Percentiles rank a stretch among this genome's conserved stretches.
phyloP scores from a whole-genome alignment of 2,888 invertebrate species.

The Boloria selene region DNA sequence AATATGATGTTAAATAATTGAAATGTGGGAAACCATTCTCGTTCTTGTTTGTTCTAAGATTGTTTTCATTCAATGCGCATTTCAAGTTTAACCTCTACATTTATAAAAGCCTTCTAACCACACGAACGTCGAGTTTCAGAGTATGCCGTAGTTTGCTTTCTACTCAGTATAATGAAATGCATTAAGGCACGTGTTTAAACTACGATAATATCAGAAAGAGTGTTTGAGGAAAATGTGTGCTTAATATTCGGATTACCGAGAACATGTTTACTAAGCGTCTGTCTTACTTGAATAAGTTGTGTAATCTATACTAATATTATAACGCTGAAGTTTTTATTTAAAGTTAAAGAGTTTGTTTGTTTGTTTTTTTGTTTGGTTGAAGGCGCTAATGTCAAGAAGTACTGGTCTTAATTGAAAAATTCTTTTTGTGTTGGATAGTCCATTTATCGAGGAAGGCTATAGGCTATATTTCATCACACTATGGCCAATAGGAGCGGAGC shows the following conservation, averaged over 20 bases:
- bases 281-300: too few relatives aligned
- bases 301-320: too few relatives aligned
- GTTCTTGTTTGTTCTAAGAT: conserved; percentile 20
- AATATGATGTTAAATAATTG: conserved; percentile 7
- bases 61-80: conserved; percentile 21
- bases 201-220: conserved; percentile 15
- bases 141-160: conserved; percentile 26
- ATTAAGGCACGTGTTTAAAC: conserved; percentile 19
- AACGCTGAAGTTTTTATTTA: too few relatives aligned
- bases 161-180: conserved; percentile 33
- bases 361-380: too few relatives aligned
- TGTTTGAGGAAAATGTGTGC: conserved; percentile 15
- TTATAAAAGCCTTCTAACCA: conserved; percentile 26
- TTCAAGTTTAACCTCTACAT: conserved; percentile 23
- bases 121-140: conserved; percentile 22
- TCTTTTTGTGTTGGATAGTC: too few relatives aligned
- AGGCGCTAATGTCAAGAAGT: too few relatives aligned
- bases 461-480: too few relatives aligned
- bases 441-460: too few relatives aligned
- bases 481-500: too few relatives aligned
- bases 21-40: conserved; percentile 8
- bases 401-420: too few relatives aligned
- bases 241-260: conserved; percentile 7
- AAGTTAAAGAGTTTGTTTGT: too few relatives aligned
- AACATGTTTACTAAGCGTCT: too few relatives aligned